A percentile compares a stretch with the other conserved stretches of the same genome.
phyloP scores from a whole-genome alignment of 1,140 invertebrate species.

The Euschistus heros region DNA sequence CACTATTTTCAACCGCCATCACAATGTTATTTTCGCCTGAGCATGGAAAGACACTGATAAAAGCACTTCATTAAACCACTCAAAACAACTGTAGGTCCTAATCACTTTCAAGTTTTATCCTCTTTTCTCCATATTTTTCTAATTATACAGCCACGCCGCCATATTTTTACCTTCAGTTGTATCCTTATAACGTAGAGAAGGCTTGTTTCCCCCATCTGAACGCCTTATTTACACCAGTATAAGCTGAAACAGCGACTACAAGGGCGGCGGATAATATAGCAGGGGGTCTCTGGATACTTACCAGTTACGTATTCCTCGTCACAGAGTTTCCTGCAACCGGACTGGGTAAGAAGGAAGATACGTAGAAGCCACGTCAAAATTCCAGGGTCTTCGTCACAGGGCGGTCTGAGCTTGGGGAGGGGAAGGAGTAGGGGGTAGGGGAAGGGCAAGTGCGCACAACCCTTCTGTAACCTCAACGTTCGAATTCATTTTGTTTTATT shows the following conservation, averaged over 20 bases:
- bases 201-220: not conserved
- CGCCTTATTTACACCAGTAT: not conserved
- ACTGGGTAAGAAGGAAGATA: conserved; percentile 82
- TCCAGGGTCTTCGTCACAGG: conserved; percentile 79
- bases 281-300: conserved; percentile 39
- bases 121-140: conserved; percentile 33
- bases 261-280: not conserved
- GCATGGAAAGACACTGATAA: too few relatives aligned
- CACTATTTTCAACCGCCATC: too few relatives aligned
- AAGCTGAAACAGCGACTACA: not conserved
- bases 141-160: conserved; percentile 44
- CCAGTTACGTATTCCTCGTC: conserved; percentile 81
- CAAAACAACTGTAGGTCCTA: too few relatives aligned
- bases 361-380: conserved; percentile 90
- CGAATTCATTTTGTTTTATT: not conserved
- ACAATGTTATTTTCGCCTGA: too few relatives aligned
- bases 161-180: conserved; percentile 33
- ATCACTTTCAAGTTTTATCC: too few relatives aligned
- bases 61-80: too few relatives aligned
- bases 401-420: conserved; percentile 31
- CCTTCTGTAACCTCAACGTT: too few relatives aligned
- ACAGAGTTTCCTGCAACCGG: conserved; percentile 82
- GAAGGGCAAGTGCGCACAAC: not conserved
- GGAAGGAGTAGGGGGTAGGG: not conserved
- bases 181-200: conserved; percentile 28